Evolutionary conservation across 2,797 vertebrate genomes (phyloP).

Genomic region (Todus mexicanus): DNA sequence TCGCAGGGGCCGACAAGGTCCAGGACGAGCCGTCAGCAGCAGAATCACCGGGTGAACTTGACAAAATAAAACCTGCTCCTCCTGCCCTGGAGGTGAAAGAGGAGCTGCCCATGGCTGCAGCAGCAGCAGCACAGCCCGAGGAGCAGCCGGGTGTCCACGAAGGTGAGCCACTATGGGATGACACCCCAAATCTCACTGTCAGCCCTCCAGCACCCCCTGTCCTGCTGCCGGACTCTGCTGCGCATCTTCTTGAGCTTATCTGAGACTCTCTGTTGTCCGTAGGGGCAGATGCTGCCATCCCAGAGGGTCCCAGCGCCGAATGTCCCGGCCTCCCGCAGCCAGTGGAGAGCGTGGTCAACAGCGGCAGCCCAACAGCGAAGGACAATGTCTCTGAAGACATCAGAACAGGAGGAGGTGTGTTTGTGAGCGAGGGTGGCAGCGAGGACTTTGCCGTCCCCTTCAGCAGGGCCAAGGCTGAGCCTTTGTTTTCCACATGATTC

Average conservation of each 20-base stretch:
- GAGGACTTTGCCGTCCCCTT: neutral
- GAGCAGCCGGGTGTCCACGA: neutral
- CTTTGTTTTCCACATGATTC: accelerated
- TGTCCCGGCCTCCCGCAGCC: neutral
- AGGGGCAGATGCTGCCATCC: slow-evolving; percentile 13
- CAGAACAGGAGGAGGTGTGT: neutral
- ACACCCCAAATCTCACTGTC: neutral
- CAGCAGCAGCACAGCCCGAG: neutral
- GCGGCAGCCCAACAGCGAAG: neutral
- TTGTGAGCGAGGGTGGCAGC: accelerated
- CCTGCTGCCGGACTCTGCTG: neutral
- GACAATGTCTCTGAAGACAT: neutral
- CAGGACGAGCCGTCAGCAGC: neutral
- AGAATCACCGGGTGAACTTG: neutral
- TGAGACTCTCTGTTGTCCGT: accelerated
- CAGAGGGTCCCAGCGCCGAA: neutral
- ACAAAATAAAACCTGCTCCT: neutral
- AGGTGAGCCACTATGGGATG: neutral
- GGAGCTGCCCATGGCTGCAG: neutral
- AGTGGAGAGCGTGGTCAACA: neutral
- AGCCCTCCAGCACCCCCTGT: neutral
- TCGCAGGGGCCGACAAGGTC: neutral
- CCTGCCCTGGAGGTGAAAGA: neutral
- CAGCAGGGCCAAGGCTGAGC: neutral
- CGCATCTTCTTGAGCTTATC: accelerated